phyloP scores from a whole-genome alignment of 2,797 vertebrate species.

The Hyperoplus immaculatus region DNA sequence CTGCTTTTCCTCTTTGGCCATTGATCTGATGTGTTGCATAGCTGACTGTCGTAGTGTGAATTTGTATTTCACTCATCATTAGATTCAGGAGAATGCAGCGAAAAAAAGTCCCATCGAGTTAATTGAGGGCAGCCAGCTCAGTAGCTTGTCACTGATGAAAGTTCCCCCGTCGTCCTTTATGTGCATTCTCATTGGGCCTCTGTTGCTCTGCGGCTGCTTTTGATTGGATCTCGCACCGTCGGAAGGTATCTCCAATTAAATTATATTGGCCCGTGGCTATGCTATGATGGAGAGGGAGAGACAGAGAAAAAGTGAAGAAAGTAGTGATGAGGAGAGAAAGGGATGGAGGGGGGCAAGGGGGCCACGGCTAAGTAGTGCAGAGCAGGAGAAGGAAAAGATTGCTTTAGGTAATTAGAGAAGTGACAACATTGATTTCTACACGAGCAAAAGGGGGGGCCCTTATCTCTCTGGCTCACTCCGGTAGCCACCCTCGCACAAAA shows the following conservation, averaged over 20 bases:
- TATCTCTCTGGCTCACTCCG: slow-evolving; percentile 37
- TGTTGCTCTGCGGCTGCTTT: slow-evolving; percentile 53
- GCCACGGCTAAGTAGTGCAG: slow-evolving; percentile 51
- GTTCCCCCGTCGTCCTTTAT: slow-evolving; percentile 28
- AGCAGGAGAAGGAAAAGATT: slow-evolving; percentile 74
- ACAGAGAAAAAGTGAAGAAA: slow-evolving; percentile 41
- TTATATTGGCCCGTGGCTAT: slow-evolving; percentile 67
- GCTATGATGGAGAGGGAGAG: slow-evolving; percentile 63
- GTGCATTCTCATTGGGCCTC: slow-evolving; percentile 61
- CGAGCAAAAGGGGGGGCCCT: slow-evolving; percentile 11
- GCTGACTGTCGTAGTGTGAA: slow-evolving; percentile 13
- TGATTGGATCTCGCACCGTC: slow-evolving; percentile 80
- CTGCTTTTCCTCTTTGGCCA: not conserved
- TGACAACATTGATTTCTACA: slow-evolving; percentile 81
- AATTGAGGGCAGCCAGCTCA: slow-evolving; percentile 49
- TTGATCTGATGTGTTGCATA: not conserved
- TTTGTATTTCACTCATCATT: slow-evolving; percentile 13
- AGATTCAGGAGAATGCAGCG: slow-evolving; percentile 13
- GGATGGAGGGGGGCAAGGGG: slow-evolving; percentile 12
- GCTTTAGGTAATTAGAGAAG: slow-evolving; percentile 83
- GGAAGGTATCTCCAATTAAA: slow-evolving; percentile 73
- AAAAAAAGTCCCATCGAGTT: slow-evolving; percentile 14
- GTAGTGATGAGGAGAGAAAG: slow-evolving; percentile 45
- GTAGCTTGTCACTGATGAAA: slow-evolving; percentile 55
- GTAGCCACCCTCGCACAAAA: slow-evolving; percentile 63